These are phyloP conservation scores for Zhuqinia jingwanae DNA, from an alignment of 2,888 invertebrate genomes.

Conservation along the genomic window DNA sequence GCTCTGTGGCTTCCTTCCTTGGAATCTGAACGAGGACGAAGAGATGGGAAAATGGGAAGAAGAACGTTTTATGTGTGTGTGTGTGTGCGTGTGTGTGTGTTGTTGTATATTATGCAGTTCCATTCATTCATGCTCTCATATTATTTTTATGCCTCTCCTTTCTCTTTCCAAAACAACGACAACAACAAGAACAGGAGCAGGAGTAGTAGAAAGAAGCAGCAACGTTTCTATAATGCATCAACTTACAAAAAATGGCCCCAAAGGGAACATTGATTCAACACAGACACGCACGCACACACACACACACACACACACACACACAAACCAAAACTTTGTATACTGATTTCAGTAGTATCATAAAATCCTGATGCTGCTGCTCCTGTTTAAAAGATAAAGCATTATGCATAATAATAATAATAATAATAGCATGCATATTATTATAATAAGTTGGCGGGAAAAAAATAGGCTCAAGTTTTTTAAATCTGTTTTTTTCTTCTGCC, in stretches of 20 bases:
- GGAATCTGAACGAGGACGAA: conserved; percentile 15
- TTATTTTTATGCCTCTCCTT: conserved; percentile 30
- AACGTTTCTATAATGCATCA: conserved; percentile 66
- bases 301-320: not conserved
- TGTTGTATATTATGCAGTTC: conserved; percentile 66
- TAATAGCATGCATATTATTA: no score
- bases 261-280: conserved; percentile 77
- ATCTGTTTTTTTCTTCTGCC: no score
- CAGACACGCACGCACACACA: conserved; percentile 53
- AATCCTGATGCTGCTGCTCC: not conserved
- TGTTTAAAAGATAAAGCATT: not conserved
- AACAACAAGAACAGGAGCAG: no score
- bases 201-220: no score
- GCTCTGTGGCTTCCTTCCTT: not conserved
- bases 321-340: conserved; percentile 12
- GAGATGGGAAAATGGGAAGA: conserved; percentile 32
- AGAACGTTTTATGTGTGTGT: no score
- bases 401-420: no score
- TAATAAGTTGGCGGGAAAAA: no score
- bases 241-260: conserved; percentile 75
- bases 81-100: no score
- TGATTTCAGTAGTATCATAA: conserved; percentile 1
- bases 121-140: conserved; percentile 4
- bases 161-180: no score
- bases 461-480: no score